phyloP scores from a whole-genome alignment of 2,113 vertebrate genomes.

The Nettapus auritus region DNA sequence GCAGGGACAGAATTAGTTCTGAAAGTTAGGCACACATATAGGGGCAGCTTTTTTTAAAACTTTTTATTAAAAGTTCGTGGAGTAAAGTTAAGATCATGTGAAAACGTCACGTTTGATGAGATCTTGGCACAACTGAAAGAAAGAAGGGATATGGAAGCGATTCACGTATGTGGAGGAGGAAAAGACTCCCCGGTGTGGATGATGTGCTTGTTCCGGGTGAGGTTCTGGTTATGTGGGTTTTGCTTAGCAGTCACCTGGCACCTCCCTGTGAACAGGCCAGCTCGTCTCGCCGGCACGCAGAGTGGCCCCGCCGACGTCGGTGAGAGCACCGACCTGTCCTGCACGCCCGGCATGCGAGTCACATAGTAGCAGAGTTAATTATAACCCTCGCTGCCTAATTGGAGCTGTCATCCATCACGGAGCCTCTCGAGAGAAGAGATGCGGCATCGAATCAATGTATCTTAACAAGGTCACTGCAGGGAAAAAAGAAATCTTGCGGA shows the following conservation, averaged over 20 bases:
- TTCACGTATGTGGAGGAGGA: not conserved
- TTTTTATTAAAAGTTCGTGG: not conserved
- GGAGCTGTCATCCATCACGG: not conserved
- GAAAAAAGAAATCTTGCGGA: not conserved
- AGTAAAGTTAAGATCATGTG: not conserved
- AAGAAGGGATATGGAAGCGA: not conserved
- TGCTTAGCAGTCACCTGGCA: not conserved
- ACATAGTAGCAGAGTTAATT: not conserved
- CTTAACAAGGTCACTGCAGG: not conserved
- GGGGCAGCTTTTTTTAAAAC: not conserved
- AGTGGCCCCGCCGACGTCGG: not conserved
- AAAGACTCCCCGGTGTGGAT: accelerated
- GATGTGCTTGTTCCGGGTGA: not conserved
- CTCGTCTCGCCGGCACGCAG: not conserved
- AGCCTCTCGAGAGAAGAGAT: not conserved
- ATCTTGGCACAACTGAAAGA: not conserved
- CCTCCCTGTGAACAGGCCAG: not conserved
- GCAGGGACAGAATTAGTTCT: not conserved
- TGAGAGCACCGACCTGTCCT: not conserved
- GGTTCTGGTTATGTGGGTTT: not conserved
- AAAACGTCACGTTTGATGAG: not conserved
- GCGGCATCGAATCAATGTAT: not conserved
- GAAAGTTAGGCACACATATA: not conserved
- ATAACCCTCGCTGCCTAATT: not conserved
- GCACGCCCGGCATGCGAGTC: not conserved